A percentile compares a stretch with the other conserved stretches of the same genome.
Evolutionary conservation across 2,797 vertebrate genomes (phyloP).

Genomic region (Sebastes vulpes): DNA sequence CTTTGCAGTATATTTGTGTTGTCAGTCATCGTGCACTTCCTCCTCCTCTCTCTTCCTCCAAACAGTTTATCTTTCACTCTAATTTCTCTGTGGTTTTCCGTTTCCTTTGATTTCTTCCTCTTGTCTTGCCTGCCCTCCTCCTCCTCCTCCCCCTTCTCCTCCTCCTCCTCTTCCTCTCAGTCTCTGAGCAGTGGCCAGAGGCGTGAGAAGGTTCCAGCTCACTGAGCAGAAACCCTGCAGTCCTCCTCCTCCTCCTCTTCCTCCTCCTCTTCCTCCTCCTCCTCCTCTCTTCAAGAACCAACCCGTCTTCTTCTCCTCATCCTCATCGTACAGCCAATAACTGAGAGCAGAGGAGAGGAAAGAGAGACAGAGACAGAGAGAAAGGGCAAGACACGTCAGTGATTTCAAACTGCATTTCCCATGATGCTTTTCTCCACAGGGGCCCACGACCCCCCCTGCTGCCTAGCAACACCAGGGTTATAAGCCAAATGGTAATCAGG

Average conservation of each 20-base stretch:
- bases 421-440: slow-evolving; percentile 22
- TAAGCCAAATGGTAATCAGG: slow-evolving; percentile 5
- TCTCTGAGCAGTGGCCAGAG: slow-evolving; percentile 72
- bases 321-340: slow-evolving; percentile 43
- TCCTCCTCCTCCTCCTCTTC: slow-evolving; percentile 57
- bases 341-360: slow-evolving; percentile 1
- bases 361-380: not conserved
- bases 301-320: slow-evolving; percentile 35
- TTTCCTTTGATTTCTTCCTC: slow-evolving; percentile 45
- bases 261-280: slow-evolving; percentile 15
- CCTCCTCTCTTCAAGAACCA: slow-evolving; percentile 48
- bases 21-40: slow-evolving; percentile 5
- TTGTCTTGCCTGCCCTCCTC: slow-evolving; percentile 10
- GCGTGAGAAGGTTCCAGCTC: slow-evolving; percentile 79
- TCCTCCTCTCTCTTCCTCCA: slow-evolving; percentile 11
- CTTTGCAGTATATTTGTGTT: slow-evolving; percentile 2
- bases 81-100: slow-evolving; percentile 47
- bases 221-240: slow-evolving; percentile 75
- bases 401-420: slow-evolving; percentile 47
- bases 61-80: slow-evolving; percentile 35
- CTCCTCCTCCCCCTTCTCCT: not conserved
- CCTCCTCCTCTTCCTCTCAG: slow-evolving; percentile 24
- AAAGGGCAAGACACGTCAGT: slow-evolving; percentile 4
- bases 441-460: slow-evolving; percentile 3
- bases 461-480: slow-evolving; percentile 19